A percentile compares a stretch with the other conserved stretches of the same genome.
Evolutionary conservation across 2,113 vertebrate species (phyloP).

Genomic region (Drymodes brunneopygia): DNA sequence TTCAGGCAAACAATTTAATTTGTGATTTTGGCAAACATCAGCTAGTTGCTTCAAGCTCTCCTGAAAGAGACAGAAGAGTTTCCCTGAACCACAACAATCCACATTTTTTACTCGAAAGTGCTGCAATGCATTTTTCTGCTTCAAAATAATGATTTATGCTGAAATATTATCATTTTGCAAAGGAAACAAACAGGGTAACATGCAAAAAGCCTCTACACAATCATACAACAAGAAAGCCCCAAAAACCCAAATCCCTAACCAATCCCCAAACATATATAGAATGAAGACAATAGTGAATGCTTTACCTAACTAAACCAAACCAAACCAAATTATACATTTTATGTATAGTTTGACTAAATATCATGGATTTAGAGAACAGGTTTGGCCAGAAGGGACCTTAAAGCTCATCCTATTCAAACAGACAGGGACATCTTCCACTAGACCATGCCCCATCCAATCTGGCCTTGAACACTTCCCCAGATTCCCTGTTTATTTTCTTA

Average conservation of each 20-base stretch:
- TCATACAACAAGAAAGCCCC: neutral
- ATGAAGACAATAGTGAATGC: neutral
- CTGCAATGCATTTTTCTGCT: neutral
- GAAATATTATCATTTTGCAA: neutral
- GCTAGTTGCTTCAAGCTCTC: neutral
- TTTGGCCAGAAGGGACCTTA: neutral
- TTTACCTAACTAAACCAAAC: neutral
- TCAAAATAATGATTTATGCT: neutral
- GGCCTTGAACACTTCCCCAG: neutral
- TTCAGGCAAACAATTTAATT: neutral
- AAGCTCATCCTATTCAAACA: neutral
- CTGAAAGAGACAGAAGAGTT: neutral
- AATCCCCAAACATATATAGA: neutral
- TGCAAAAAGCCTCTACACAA: rapidly evolving
- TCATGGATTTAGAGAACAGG: neutral
- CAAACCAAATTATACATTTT: neutral
- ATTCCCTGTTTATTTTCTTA: neutral
- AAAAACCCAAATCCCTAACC: rapidly evolving
- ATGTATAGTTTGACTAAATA: neutral
- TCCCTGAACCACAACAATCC: neutral
- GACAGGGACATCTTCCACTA: neutral
- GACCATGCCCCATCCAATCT: too few relatives aligned
- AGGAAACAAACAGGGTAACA: neutral
- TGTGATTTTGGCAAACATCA: neutral
- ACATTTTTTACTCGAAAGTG: neutral